Evolutionary conservation across 2,797 vertebrate species (phyloP).

Genomic region (Threskiornis aethiopicus): DNA sequence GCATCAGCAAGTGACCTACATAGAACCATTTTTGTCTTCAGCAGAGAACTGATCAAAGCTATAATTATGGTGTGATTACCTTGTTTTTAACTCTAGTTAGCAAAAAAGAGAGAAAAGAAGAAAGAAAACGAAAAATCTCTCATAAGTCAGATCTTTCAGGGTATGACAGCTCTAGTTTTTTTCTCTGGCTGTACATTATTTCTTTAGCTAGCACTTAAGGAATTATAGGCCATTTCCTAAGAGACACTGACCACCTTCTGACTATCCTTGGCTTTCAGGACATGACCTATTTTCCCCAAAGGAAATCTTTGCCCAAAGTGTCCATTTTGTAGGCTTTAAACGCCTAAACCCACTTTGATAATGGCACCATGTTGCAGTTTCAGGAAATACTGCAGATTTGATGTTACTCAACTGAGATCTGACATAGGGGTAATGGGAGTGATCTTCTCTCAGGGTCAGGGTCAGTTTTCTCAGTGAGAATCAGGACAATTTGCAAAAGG

Average conservation of each 20-base stretch:
- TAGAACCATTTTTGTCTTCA: slow-evolving; percentile 65
- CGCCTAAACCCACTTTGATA: neutral
- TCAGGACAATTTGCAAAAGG: neutral
- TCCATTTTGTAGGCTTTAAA: neutral
- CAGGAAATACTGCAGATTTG: neutral
- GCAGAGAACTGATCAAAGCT: slow-evolving; percentile 66
- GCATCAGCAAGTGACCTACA: slow-evolving; percentile 64
- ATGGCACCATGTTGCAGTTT: neutral
- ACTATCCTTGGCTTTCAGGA: neutral
- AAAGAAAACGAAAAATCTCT: slow-evolving; percentile 33
- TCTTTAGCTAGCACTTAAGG: neutral
- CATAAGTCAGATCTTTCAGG: slow-evolving; percentile 21
- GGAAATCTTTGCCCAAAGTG: neutral
- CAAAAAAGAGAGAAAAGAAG: neutral
- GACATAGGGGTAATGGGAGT: neutral
- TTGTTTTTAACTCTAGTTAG: slow-evolving; percentile 66
- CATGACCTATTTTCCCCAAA: neutral
- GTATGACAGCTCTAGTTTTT: slow-evolving; percentile 26
- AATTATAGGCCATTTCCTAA: neutral
- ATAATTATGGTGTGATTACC: slow-evolving; percentile 68
- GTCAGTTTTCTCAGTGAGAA: neutral
- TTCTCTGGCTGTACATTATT: neutral
- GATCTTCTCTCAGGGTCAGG: neutral
- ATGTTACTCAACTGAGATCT: neutral
- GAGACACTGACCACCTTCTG: neutral